These are phyloP conservation scores for Eublepharis macularius DNA, from an alignment of 2,113 vertebrate genomes.

Conservation along the genomic window DNA sequence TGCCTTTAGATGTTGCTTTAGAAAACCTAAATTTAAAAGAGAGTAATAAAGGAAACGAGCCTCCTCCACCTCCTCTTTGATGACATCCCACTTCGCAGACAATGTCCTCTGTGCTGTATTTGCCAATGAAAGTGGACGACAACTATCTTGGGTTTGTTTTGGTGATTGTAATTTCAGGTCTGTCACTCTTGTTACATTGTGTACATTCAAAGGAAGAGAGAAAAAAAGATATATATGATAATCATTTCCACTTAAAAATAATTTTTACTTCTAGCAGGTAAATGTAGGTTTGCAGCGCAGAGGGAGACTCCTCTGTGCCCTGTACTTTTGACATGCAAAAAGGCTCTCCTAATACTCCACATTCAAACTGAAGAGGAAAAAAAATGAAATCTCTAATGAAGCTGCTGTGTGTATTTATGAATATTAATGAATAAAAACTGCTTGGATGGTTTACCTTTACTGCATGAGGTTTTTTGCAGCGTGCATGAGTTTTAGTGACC, in stretches of 20 bases:
- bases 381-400: conserved; percentile 92
- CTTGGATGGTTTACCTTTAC: conserved; percentile 99
- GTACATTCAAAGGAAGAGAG: conserved; percentile 95
- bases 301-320: conserved; percentile 82
- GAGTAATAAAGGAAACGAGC: conserved; percentile 95
- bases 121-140: conserved; percentile 98
- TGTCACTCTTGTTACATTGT: conserved; percentile 99
- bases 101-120: conserved; percentile 99
- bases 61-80: conserved; percentile 99
- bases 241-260: conserved; percentile 98
- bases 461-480: conserved; percentile 99
- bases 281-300: conserved; percentile 91
- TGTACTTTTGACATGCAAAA: conserved; percentile 87
- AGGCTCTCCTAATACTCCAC: conserved; percentile 94
- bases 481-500: conserved; percentile 98
- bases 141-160: conserved; percentile 90
- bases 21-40: conserved; percentile 98
- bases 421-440: conserved; percentile 99
- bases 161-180: conserved; percentile 99
- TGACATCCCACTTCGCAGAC: conserved; percentile 94
- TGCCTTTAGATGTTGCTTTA: conserved; percentile 99
- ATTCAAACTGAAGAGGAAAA: conserved; percentile 94
- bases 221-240: conserved; percentile 94
- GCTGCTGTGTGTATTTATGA: conserved; percentile 99
- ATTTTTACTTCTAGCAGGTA: conserved; percentile 94